phyloP scores from a whole-genome alignment of 2,888 invertebrate genomes.

The Hermaeophaga mercurialis region DNA sequence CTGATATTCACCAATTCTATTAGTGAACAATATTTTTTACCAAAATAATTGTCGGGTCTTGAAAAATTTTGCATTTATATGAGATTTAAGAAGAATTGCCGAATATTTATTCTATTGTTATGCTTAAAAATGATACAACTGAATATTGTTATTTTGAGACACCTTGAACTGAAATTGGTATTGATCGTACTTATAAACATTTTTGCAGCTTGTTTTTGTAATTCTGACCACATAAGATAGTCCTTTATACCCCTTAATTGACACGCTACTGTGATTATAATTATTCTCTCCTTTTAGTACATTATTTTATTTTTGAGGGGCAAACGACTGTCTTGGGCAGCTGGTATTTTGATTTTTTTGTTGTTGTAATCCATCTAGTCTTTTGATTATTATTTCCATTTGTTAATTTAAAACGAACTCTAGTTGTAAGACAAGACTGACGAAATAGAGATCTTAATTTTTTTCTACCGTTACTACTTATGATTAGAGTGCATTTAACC shows the following conservation, averaged over 20 bases:
- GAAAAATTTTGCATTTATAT: too few relatives aligned
- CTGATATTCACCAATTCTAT: too few relatives aligned
- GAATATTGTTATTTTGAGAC: too few relatives aligned
- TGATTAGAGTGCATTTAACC: constrained; percentile 35
- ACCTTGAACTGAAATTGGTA: too few relatives aligned
- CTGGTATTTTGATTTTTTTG: constrained; percentile 22
- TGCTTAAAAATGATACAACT: too few relatives aligned
- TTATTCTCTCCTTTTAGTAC: too few relatives aligned
- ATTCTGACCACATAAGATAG: background rate
- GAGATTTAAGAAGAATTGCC: too few relatives aligned
- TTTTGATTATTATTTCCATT: constrained; percentile 37
- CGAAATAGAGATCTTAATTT: constrained; percentile 33
- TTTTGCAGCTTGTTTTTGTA: too few relatives aligned
- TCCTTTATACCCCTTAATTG: constrained; percentile 11
- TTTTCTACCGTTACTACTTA: constrained; percentile 30
- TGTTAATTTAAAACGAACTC: constrained; percentile 36
- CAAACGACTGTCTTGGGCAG: constrained; percentile 20
- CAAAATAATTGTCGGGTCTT: too few relatives aligned
- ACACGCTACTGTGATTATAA: constrained; percentile 14
- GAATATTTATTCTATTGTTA: too few relatives aligned
- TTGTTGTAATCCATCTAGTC: constrained; percentile 33
- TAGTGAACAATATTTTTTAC: too few relatives aligned
- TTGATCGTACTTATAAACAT: too few relatives aligned
- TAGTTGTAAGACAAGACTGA: constrained; percentile 48
- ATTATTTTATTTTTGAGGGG: background rate